Evolutionary conservation across 2,113 vertebrate genomes (phyloP).

Genomic region (Leucopternis melanops): DNA sequence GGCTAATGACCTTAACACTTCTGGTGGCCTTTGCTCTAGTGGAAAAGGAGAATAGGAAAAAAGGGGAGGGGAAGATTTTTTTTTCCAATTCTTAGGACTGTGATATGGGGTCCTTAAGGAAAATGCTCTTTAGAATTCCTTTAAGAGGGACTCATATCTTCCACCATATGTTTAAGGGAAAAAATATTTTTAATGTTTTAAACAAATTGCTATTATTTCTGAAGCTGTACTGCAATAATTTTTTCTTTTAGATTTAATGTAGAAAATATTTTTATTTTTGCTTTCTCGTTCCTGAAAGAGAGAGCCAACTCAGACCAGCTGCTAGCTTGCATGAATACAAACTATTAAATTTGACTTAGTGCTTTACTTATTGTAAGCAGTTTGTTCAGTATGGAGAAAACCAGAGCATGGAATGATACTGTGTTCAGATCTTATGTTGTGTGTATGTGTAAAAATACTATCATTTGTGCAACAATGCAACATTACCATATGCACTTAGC

Average conservation of each 20-base stretch:
- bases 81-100: neutral
- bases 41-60: neutral
- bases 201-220: neutral
- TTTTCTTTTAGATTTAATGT: neutral
- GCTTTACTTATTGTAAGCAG: neutral
- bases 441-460: neutral
- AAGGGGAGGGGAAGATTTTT: neutral
- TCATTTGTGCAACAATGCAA: neutral
- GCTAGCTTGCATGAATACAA: neutral
- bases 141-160: neutral
- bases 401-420: neutral
- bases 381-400: neutral
- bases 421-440: neutral
- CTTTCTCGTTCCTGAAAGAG: neutral
- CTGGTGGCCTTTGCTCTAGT: neutral
- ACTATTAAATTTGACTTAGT: neutral
- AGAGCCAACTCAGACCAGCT: neutral
- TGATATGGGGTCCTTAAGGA: neutral
- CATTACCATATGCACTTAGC: neutral
- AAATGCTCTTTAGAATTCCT: neutral
- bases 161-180: neutral
- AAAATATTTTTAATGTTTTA: neutral
- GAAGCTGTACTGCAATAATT: neutral
- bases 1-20: conserved; percentile 9
- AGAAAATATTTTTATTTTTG: neutral